A percentile compares a stretch with the other conserved stretches of the same genome.
Evolutionary conservation across 2,797 vertebrate species (phyloP).

Genomic region (Amblyraja radiata): DNA sequence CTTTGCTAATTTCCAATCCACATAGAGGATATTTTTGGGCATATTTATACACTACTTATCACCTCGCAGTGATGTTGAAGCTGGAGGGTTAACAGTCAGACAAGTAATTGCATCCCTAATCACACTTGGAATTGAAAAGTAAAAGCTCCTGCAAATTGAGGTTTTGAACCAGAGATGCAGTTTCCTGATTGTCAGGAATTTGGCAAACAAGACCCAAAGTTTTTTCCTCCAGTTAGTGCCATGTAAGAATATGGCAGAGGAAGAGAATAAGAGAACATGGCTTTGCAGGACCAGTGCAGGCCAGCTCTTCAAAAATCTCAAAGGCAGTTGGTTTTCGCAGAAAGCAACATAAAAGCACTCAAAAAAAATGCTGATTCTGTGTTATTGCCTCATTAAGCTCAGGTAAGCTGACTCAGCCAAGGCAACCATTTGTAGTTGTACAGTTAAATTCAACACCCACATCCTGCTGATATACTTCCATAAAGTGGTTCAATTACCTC

Average conservation of each 20-base stretch:
- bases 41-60: background rate
- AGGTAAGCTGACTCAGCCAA: background rate
- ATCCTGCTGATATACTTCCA: constrained; percentile 18
- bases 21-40: background rate
- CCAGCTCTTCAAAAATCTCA: background rate
- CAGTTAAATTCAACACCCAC: constrained; percentile 30
- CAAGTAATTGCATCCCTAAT: background rate
- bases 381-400: background rate
- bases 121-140: background rate
- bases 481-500: constrained; percentile 25
- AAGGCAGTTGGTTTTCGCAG: background rate
- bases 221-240: background rate
- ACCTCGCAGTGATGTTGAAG: background rate
- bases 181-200: background rate
- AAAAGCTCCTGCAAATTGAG: background rate
- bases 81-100: background rate
- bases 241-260: background rate
- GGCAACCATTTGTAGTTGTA: background rate
- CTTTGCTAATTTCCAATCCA: constrained; percentile 25
- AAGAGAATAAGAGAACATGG: background rate
- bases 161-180: background rate
- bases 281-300: background rate
- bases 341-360: background rate
- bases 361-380: background rate
- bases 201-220: background rate